A percentile compares a stretch with the other conserved stretches of the same genome.
Conservation (phyloP, 2,113 vertebrate genomes). For the Macquaria ambigua region DNA sequence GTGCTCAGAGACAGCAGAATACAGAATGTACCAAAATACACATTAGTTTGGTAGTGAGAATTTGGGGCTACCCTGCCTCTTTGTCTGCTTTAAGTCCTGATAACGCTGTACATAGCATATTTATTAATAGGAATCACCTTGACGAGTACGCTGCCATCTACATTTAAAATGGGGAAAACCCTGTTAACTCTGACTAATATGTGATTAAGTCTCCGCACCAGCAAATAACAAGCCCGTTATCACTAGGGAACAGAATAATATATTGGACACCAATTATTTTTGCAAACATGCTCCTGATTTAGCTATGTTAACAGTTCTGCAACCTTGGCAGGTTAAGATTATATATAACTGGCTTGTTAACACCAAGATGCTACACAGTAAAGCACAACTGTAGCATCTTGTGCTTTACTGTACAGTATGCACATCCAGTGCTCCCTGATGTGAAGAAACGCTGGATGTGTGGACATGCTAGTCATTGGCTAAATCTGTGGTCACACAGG, state of each 20-base stretch:
- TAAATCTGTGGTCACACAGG: neutral
- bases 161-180: conserved; percentile 39
- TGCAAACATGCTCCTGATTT: conserved; percentile 27
- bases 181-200: conserved; percentile 28
- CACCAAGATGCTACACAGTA: neutral
- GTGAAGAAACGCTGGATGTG: neutral
- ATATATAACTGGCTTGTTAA: conserved; percentile 9
- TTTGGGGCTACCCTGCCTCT: conserved; percentile 40
- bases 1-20: conserved; percentile 82
- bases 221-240: conserved; percentile 37
- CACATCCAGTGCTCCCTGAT: neutral
- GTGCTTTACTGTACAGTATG: neutral
- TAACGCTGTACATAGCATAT: conserved; percentile 26
- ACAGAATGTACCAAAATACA: conserved; percentile 77
- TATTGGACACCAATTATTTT: conserved; percentile 36
- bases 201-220: conserved; percentile 15
- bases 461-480: neutral
- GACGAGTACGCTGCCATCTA: conserved; percentile 13
- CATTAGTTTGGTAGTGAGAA: conserved; percentile 61
- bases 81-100: conserved; percentile 49
- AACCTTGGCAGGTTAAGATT: conserved; percentile 24
- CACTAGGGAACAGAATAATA: conserved; percentile 23
- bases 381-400: neutral
- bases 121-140: conserved; percentile 50
- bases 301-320: conserved; percentile 11